Conservation (phyloP, 2,113 vertebrate species). For the Heterotilapia buettikoferi region DNA sequence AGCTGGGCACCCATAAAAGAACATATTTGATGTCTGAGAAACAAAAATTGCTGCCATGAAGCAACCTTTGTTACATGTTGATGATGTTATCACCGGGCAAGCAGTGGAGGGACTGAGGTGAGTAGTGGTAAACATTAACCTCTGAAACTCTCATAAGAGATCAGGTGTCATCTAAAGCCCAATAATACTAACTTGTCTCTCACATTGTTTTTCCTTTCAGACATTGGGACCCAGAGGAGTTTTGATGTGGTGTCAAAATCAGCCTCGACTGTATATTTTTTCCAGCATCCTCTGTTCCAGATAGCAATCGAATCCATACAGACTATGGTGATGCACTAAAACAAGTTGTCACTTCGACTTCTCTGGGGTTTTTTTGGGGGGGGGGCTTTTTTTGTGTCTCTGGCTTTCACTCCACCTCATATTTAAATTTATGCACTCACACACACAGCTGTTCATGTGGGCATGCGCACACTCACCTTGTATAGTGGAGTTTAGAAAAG, state of each 20-base stretch:
- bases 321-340: background rate
- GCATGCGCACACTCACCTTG: background rate
- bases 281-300: background rate
- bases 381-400: background rate
- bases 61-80: background rate
- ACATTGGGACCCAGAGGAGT: background rate
- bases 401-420: background rate
- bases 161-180: background rate
- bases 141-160: background rate
- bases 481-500: constrained; percentile 32
- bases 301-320: background rate
- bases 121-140: accelerated
- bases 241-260: background rate
- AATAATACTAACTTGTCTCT: background rate
- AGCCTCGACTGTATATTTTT: background rate
- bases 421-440: background rate
- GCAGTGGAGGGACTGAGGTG: background rate
- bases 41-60: background rate
- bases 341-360: background rate
- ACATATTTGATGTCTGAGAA: background rate
- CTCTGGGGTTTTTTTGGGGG: background rate
- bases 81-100: background rate
- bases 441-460: background rate
- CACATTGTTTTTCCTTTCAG: background rate
- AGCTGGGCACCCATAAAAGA: background rate